Evolutionary conservation across 2,797 vertebrate species (phyloP).

Genomic region (Balearica regulorum): DNA sequence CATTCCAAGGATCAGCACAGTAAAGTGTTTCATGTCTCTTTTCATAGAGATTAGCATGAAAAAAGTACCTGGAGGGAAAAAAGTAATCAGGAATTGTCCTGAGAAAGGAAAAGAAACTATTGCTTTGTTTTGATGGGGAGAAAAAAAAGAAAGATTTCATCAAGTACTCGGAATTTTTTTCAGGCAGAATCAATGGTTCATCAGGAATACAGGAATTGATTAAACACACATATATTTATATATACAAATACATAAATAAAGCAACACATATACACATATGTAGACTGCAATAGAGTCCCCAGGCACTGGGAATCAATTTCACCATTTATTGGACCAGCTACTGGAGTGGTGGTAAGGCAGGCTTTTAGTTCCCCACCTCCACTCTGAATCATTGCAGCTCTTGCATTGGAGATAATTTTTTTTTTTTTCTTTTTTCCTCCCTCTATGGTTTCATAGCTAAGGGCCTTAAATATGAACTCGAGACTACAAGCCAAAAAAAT

Average conservation of each 20-base stretch:
- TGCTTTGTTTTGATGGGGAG: not conserved
- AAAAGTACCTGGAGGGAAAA: not conserved
- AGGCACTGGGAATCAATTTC: not conserved
- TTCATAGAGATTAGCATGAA: not conserved
- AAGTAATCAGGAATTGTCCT: not conserved
- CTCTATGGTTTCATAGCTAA: not conserved
- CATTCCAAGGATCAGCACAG: not conserved
- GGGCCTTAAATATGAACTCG: not conserved
- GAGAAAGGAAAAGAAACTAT: not conserved
- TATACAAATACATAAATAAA: not conserved
- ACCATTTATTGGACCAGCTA: not conserved
- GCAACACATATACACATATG: not conserved
- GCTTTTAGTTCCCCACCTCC: not conserved
- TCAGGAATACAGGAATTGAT: not conserved
- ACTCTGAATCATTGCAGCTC: not conserved
- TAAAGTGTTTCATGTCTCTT: not conserved
- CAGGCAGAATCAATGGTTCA: not conserved
- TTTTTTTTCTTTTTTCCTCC: not conserved
- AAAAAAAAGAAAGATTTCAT: not conserved
- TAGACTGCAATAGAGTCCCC: not conserved
- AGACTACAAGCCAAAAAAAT: not conserved
- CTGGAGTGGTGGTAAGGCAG: not conserved
- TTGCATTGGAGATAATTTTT: not conserved
- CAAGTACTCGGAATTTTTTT: not conserved
- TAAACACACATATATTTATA: not conserved